Conservation (phyloP, 30 jellyfish, hydroid and myxozoan genomes). For the Mastigias papua region DNA sequence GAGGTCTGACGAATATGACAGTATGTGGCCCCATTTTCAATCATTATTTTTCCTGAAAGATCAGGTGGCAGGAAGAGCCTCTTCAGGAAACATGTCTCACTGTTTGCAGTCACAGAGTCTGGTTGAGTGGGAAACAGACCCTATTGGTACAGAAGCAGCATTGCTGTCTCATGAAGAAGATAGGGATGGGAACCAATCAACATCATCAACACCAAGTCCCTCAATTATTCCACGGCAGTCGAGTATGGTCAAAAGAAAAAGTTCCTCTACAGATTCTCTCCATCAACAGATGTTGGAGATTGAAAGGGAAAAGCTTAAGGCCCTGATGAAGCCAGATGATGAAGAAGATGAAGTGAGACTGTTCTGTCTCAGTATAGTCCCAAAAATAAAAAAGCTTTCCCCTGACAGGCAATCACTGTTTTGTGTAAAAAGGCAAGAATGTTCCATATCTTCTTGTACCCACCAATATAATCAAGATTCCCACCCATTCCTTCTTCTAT, state of each 20-base stretch:
- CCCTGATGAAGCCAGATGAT: too few species aligned
- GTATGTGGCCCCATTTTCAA: too few species aligned
- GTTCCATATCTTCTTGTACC: constrained; percentile 14
- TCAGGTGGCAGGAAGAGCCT: too few species aligned
- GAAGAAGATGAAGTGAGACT: constrained; percentile 25
- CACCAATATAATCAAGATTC: not conserved
- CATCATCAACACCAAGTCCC: too few species aligned
- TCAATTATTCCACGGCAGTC: too few species aligned
- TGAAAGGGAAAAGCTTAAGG: too few species aligned
- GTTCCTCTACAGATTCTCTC: constrained; percentile 1
- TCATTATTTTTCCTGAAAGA: too few species aligned
- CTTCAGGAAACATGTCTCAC: constrained; percentile 26
- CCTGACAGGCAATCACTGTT: too few species aligned
- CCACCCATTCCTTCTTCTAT: not conserved
- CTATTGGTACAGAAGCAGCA: constrained; percentile 13
- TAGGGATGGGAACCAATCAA: constrained; percentile 3
- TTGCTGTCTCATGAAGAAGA: not conserved
- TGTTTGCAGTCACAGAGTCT: not conserved
- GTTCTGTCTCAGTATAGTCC: constrained; percentile 7
- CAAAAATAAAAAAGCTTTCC: too few species aligned
- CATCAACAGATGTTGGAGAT: constrained; percentile 1
- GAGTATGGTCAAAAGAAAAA: too few species aligned
- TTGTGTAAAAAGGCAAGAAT: constrained; percentile 6
- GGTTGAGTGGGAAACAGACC: not conserved
- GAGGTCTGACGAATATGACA: constrained; percentile 12